Percentiles rank a stretch among this genome's conserved stretches.
These are phyloP conservation scores for Brachionus asplanchnoidis DNA, from an alignment of 1,140 invertebrate species.

Conservation along the genomic window DNA sequence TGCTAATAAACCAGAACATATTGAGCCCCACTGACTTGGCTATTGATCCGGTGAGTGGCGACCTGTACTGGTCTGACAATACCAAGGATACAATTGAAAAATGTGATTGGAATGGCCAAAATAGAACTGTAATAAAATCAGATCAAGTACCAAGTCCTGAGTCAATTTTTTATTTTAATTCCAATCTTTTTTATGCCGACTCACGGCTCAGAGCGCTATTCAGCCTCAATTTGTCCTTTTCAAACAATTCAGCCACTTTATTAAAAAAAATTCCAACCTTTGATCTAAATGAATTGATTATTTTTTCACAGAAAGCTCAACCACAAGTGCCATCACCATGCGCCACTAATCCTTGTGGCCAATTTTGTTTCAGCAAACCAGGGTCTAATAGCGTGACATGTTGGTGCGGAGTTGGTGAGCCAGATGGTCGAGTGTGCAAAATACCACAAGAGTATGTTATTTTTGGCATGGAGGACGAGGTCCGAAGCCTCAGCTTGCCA, in stretches of 20 bases:
- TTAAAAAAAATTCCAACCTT: not conserved
- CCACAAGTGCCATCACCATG: not conserved
- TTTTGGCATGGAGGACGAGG: constrained; percentile 83
- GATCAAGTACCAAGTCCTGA: not conserved
- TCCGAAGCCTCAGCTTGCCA: constrained; percentile 76
- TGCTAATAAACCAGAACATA: constrained; percentile 81
- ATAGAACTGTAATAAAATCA: constrained; percentile 41
- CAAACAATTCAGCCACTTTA: constrained; percentile 1
- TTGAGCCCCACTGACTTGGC: constrained; percentile 84
- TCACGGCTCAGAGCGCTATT: constrained; percentile 64
- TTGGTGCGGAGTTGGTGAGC: constrained; percentile 80
- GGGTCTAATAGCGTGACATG: constrained; percentile 63
- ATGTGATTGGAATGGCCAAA: constrained; percentile 58
- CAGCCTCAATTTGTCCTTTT: constrained; percentile 37
- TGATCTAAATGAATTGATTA: not conserved
- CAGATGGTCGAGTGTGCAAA: constrained; percentile 63
- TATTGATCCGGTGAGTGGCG: constrained; percentile 85
- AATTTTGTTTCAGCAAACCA: constrained; percentile 89
- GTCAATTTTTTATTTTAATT: not conserved
- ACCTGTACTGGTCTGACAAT: constrained; percentile 95
- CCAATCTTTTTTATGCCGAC: constrained; percentile 67
- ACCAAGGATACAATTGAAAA: constrained; percentile 81
- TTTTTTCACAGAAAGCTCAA: not conserved
- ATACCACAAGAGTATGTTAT: constrained; percentile 77
- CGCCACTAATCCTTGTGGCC: constrained; percentile 65